phyloP scores from a whole-genome alignment of 2,888 invertebrate genomes.

The Drosophila suboccidentalis region DNA sequence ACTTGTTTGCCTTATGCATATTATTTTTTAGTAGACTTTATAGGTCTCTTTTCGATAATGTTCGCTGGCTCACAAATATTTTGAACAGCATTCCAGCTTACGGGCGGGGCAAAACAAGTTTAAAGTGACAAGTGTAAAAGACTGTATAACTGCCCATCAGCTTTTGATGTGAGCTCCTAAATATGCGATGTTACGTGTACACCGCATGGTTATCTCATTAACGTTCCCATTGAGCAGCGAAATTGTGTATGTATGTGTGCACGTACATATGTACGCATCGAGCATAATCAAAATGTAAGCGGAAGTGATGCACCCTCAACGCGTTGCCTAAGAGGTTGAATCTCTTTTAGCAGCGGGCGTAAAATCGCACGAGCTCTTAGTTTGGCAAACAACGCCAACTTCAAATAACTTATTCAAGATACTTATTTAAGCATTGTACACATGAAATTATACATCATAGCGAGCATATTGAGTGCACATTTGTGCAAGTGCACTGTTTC shows the following conservation, averaged over 20 bases:
- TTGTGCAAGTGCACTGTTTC: no score
- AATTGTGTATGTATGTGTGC: conserved; percentile 2
- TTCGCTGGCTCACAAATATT: conserved; percentile 23
- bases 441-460: no score
- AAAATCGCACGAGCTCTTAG: conserved; percentile 45
- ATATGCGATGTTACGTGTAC: conserved; percentile 53
- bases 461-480: no score
- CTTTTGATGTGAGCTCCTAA: conserved; percentile 63
- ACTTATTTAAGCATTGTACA: no score
- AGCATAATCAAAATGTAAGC: conserved; percentile 15
- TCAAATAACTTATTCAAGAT: conserved; percentile 10
- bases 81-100: conserved; percentile 18
- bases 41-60: conserved; percentile 26
- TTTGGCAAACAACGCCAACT: conserved; percentile 46
- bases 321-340: conserved; percentile 36
- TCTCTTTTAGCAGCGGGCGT: conserved; percentile 21
- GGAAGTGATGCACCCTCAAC: conserved; percentile 53
- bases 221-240: neutral
- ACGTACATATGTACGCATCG: neutral
- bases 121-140: conserved; percentile 65
- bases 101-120: conserved; percentile 67
- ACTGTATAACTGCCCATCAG: conserved; percentile 39
- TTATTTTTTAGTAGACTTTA: conserved; percentile 51
- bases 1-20: conserved; percentile 26
- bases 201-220: conserved; percentile 4